These are phyloP conservation scores for Pachyrhynchus sulphureomaculatus DNA, from an alignment of 1,140 invertebrate genomes.

Conservation along the genomic window DNA sequence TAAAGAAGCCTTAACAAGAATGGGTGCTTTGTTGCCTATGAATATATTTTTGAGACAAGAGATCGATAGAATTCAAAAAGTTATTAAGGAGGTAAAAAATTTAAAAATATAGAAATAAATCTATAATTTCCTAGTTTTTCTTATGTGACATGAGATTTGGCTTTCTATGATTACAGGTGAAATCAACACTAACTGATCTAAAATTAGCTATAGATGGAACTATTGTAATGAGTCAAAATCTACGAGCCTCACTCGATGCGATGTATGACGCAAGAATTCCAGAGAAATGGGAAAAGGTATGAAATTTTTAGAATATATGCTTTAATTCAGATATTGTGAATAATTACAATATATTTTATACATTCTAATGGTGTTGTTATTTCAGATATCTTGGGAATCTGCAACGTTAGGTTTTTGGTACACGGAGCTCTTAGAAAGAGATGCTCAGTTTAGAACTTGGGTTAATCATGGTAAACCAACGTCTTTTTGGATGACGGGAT, in stretches of 20 bases:
- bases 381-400: constrained; percentile 93
- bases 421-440: constrained; percentile 89
- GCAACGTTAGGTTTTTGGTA: constrained; percentile 97
- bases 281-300: constrained; percentile 85
- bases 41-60: constrained; percentile 95
- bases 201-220: constrained; percentile 96
- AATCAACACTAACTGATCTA: constrained; percentile 82
- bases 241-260: constrained; percentile 86
- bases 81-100: constrained; percentile 72
- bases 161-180: constrained; percentile 50
- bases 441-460: constrained; percentile 85
- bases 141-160: too few species aligned
- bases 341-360: not conserved
- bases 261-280: constrained; percentile 97
- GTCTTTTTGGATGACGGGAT: constrained; percentile 97
- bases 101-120: not conserved
- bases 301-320: not conserved
- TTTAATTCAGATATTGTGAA: constrained; percentile 43
- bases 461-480: constrained; percentile 76
- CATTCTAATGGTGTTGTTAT: constrained; percentile 2
- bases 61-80: constrained; percentile 89
- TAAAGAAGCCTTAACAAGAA: constrained; percentile 80
- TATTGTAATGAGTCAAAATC: constrained; percentile 91
- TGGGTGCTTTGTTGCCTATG: constrained; percentile 93
- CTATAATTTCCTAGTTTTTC: not conserved